These are phyloP conservation scores for Gastrophysa polygoni DNA, from an alignment of 2,888 invertebrate genomes.

Conservation along the genomic window DNA sequence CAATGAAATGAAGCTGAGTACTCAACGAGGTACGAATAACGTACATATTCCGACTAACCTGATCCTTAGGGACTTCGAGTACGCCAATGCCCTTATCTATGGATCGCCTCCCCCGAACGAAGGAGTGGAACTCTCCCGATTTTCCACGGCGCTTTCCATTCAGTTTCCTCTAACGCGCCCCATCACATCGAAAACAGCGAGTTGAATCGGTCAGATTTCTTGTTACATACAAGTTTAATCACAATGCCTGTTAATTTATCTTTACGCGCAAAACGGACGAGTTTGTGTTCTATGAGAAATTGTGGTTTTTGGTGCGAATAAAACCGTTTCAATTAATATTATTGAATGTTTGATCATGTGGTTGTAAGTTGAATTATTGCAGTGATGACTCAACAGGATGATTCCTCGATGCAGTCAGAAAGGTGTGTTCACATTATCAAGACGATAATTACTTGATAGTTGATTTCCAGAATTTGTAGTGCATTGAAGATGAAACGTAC, in stretches of 20 bases:
- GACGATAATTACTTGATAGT: background rate
- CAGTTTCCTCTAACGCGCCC: background rate
- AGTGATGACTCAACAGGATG: slow-evolving; percentile 17
- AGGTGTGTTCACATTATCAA: slow-evolving; percentile 5
- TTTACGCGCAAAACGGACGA: too few species aligned
- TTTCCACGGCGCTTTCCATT: background rate
- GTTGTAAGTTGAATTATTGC: background rate
- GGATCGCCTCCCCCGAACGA: slow-evolving; percentile 20
- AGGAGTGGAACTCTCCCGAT: background rate
- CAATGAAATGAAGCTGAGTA: too few species aligned
- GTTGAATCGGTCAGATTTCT: too few species aligned
- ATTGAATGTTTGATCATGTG: background rate
- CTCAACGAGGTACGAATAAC: too few species aligned
- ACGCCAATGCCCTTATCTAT: slow-evolving; percentile 22
- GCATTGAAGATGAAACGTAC: too few species aligned
- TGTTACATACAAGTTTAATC: too few species aligned
- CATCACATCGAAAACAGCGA: too few species aligned
- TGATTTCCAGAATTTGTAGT: slow-evolving; percentile 19
- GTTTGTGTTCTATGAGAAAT: background rate
- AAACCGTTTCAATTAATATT: background rate
- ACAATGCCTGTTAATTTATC: too few species aligned
- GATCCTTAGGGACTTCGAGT: too few species aligned
- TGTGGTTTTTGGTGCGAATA: background rate
- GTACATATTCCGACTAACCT: too few species aligned
- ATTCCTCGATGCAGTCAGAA: slow-evolving; percentile 1